These are phyloP conservation scores for Mesorhabditis belari DNA, from an alignment of 2,888 invertebrate species.

Conservation along the genomic window DNA sequence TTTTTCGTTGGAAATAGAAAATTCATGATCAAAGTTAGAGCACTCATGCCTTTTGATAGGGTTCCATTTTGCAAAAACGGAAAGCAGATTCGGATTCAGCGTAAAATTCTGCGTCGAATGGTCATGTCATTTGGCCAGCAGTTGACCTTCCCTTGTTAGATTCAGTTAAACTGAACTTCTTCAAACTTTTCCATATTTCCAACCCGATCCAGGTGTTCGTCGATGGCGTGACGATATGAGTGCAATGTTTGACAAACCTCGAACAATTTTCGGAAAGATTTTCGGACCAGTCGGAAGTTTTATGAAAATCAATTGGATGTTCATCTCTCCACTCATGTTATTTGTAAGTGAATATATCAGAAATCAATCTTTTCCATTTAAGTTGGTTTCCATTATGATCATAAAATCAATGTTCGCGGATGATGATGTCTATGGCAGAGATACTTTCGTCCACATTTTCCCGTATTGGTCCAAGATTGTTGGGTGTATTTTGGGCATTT, in stretches of 20 bases:
- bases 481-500: background rate
- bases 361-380: background rate
- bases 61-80: too few relatives aligned
- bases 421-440: background rate
- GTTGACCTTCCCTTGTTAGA: too few relatives aligned
- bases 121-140: too few relatives aligned
- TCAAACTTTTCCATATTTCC: background rate
- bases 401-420: background rate
- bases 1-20: too few relatives aligned
- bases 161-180: too few relatives aligned
- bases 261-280: background rate
- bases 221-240: background rate
- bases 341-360: background rate
- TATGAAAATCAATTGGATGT: background rate
- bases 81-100: too few relatives aligned
- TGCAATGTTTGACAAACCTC: background rate
- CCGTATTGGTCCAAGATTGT: background rate
- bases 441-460: background rate
- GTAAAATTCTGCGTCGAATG: too few relatives aligned
- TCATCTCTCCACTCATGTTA: background rate
- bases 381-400: background rate
- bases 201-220: background rate
- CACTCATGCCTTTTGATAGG: too few relatives aligned
- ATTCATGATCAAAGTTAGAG: too few relatives aligned
- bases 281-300: background rate